Evolutionary conservation across 2,888 invertebrate genomes (phyloP), one percentile per base, ranked within the genome.

Genomic region (Bembecia ichneumoniformis): DNA sequence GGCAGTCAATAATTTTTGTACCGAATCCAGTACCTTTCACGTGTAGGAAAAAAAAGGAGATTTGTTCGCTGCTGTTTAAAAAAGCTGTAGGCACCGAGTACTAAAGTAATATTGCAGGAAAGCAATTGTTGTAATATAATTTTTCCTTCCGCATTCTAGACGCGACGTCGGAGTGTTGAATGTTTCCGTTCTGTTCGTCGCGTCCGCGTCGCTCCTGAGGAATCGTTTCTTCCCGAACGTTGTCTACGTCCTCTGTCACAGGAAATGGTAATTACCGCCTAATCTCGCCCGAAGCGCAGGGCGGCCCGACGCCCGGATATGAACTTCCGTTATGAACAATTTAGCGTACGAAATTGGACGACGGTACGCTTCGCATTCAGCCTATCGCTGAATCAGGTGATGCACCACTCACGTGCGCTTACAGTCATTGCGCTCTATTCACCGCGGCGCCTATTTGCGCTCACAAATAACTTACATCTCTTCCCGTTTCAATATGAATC

Each of bases 251-350:
- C 82, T 78, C 77, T 78, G 79, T 71, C 69, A 73, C 77, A 70
- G 88, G 88, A 88, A 87, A 87, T 87, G 78, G 86, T 88, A 88
- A 88, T 88, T 88, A 88, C 88, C 87, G 87, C 80, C 86, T 88
- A 88, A 88, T 88, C 88, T 88, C 82, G 81, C 82, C 77, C 66
- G 80, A 69, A 86, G 86, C 86, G 84, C 71, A 74, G 79, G 74
- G 73, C 78, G 80, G 78, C 82, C 71, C 78, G 82, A 66, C 82
- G 82, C 82, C 91, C 93, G 93, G 93, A 93, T 93, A 93, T 93
- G 93, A 93, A 92, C 91, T 92, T 92, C 92, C 93, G 93, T 92
- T 92, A 91, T 91, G 92, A 92, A 93, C 92, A 92, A 92, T 93
- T 93, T 92, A 90, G 88, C 87, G 78, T 81, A 84, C 88, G 88